These are phyloP conservation scores for Fissipunctia ypsillon DNA, from an alignment of 2,888 invertebrate species.

Conservation along the genomic window DNA sequence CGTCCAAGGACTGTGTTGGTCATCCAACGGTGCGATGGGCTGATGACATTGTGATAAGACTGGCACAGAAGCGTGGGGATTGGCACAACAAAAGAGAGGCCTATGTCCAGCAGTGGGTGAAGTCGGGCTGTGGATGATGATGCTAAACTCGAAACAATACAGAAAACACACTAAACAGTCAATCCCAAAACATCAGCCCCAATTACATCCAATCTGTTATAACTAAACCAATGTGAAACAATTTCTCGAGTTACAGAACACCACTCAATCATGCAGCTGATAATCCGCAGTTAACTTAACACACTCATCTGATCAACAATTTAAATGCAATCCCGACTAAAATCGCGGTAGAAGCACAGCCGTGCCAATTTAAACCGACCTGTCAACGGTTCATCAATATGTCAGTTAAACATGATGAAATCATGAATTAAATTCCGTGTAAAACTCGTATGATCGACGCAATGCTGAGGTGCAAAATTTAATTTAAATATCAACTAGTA, in stretches of 20 bases:
- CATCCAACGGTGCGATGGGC: too few relatives aligned
- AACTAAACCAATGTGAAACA: background rate
- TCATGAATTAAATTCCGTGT: slow-evolving; percentile 80
- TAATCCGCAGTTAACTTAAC: slow-evolving; percentile 22
- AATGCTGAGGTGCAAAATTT: slow-evolving; percentile 67
- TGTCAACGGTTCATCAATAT: slow-evolving; percentile 76
- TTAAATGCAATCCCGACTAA: slow-evolving; percentile 72
- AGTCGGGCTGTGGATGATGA: too few relatives aligned
- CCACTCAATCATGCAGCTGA: slow-evolving; percentile 1
- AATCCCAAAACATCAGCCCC: background rate
- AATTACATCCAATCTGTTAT: background rate
- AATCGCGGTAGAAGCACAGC: slow-evolving; percentile 70
- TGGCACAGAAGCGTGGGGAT: too few relatives aligned
- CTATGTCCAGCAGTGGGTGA: too few relatives aligned
- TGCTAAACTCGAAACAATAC: background rate
- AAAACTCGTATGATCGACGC: slow-evolving; percentile 71
- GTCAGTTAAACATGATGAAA: slow-evolving; percentile 76
- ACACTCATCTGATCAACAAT: slow-evolving; percentile 62
- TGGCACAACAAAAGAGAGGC: background rate
- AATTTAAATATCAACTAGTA: slow-evolving; percentile 78
- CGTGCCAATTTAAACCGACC: slow-evolving; percentile 72
- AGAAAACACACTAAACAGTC: background rate
- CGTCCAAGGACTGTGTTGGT: background rate
- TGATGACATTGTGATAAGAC: background rate
- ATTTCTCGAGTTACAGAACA: background rate